Evolutionary conservation across 2,797 vertebrate genomes (phyloP).

Genomic region (Perdix hodgsoniae): DNA sequence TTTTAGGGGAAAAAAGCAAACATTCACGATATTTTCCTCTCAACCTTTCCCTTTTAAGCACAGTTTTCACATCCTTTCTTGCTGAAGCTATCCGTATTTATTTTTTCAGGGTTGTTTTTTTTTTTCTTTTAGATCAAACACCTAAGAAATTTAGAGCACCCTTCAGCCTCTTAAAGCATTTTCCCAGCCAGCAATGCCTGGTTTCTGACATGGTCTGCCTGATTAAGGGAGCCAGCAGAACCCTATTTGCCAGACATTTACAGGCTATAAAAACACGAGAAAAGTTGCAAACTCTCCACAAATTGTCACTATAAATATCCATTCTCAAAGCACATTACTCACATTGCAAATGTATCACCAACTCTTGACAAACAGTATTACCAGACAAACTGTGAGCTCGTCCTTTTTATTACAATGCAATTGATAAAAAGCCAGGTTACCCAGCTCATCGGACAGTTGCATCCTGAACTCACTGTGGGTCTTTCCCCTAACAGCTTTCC

Average conservation of each 20-base stretch:
- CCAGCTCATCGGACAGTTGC: background rate
- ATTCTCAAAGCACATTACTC: background rate
- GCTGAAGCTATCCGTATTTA: background rate
- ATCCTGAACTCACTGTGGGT: background rate
- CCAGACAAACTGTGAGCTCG: background rate
- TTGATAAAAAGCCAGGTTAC: background rate
- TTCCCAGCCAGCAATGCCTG: background rate
- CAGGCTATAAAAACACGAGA: background rate
- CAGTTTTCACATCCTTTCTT: background rate
- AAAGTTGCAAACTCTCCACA: fast-evolving
- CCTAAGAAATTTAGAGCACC: background rate
- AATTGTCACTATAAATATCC: background rate
- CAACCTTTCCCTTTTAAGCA: background rate
- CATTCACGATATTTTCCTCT: background rate
- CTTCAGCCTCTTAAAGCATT: background rate
- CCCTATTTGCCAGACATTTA: background rate
- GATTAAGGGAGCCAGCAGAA: background rate
- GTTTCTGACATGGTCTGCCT: background rate
- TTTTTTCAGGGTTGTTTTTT: background rate
- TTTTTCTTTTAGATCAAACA: background rate
- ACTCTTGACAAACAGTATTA: fast-evolving
- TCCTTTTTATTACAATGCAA: background rate
- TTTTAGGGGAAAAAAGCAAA: background rate
- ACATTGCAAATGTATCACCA: background rate
- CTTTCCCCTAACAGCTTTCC: background rate